phyloP scores from a whole-genome alignment of 2,113 vertebrate genomes.

The Tor tambroides region DNA sequence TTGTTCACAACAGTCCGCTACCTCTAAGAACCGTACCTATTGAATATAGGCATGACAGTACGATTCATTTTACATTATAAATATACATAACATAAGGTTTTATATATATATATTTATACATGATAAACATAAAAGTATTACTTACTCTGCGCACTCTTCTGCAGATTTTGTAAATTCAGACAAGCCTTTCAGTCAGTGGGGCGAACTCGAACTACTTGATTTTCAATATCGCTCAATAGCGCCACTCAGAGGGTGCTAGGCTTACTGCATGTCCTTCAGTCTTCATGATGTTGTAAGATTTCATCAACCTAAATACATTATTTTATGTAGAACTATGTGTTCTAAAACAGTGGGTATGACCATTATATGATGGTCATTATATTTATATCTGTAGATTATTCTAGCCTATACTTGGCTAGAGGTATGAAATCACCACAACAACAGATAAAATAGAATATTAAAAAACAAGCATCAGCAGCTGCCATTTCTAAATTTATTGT shows the following conservation, averaged over 20 bases:
- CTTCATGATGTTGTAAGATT: background rate
- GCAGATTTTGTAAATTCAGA: background rate
- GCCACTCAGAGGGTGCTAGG: background rate
- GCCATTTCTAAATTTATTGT: conserved; percentile 17
- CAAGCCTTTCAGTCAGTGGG: background rate
- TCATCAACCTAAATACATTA: background rate
- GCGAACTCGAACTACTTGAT: background rate
- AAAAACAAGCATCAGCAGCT: conserved; percentile 62
- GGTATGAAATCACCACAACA: conserved; percentile 11
- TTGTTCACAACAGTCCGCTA: background rate
- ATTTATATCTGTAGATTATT: background rate
- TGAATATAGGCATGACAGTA: background rate
- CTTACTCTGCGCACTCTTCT: background rate
- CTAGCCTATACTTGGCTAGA: background rate
- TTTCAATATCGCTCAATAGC: background rate
- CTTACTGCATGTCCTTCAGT: background rate
- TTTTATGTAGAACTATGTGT: background rate
- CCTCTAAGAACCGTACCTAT: background rate
- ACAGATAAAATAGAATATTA: background rate
- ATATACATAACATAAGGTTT: background rate
- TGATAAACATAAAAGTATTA: background rate
- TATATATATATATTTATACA: background rate
- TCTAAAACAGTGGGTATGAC: background rate
- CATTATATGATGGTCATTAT: background rate
- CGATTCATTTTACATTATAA: background rate